phyloP scores from a whole-genome alignment of 2,113 vertebrate genomes.

The Tachysurus vachellii region DNA sequence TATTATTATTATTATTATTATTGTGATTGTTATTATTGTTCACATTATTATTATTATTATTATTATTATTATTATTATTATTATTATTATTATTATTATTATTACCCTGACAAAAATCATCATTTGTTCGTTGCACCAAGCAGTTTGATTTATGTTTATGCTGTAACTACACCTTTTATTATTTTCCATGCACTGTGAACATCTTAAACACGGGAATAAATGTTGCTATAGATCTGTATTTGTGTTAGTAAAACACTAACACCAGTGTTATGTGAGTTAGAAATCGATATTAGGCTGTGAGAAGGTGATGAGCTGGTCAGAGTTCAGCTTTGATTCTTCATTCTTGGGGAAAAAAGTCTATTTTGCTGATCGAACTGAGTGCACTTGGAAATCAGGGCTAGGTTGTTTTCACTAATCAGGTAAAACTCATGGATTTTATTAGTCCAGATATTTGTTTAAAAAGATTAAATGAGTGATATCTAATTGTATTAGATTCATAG shows the following conservation, averaged over 20 bases:
- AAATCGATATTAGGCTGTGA: slow-evolving; percentile 45
- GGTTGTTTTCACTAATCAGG: slow-evolving; percentile 1
- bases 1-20: no score
- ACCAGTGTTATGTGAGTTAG: slow-evolving; percentile 27
- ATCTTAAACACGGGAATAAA: background rate
- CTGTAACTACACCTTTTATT: background rate
- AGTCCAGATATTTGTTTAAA: background rate
- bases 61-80: no score
- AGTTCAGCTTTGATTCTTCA: slow-evolving; percentile 54
- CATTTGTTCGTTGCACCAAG: background rate
- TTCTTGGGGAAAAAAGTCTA: slow-evolving; percentile 11
- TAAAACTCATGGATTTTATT: background rate
- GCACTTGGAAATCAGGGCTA: background rate
- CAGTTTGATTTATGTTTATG: background rate
- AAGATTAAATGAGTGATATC: no score
- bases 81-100: no score
- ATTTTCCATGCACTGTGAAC: background rate
- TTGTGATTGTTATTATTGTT: no score
- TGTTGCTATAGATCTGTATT: slow-evolving; percentile 10
- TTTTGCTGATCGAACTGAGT: background rate
- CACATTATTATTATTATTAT: no score
- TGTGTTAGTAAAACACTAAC: background rate
- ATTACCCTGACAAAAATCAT: background rate
- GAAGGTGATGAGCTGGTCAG: slow-evolving; percentile 53
- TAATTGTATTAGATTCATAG: background rate